Evolutionary conservation across 2,113 vertebrate genomes (phyloP).

Genomic region (Taurulus bubalis): DNA sequence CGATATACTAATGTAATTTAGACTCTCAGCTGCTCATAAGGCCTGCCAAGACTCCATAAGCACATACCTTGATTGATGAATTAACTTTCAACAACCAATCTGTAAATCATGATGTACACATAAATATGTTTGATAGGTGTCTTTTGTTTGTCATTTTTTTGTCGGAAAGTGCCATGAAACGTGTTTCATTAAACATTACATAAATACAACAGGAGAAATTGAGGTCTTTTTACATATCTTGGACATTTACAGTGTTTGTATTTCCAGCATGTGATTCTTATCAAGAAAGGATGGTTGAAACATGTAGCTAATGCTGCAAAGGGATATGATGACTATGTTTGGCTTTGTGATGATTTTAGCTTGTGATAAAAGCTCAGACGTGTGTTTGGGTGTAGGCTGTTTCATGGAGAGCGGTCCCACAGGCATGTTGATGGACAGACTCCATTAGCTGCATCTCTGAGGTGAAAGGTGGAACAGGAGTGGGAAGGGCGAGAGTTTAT

Average conservation of each 20-base stretch:
- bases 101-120: constrained; percentile 62
- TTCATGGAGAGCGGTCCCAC: constrained; percentile 63
- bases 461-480: constrained; percentile 70
- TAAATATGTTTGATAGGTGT: constrained; percentile 52
- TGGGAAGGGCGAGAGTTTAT: constrained; percentile 70
- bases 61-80: constrained; percentile 43
- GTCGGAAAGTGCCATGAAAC: constrained; percentile 67
- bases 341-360: constrained; percentile 40
- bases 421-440: constrained; percentile 68
- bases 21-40: constrained; percentile 54
- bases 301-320: constrained; percentile 47
- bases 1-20: constrained; percentile 51
- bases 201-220: constrained; percentile 65
- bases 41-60: constrained; percentile 45
- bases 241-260: constrained; percentile 73
- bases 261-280: constrained; percentile 77
- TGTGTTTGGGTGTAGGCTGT: constrained; percentile 48
- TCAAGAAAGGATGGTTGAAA: constrained; percentile 45
- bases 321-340: constrained; percentile 34
- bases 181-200: constrained; percentile 58
- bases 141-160: constrained; percentile 34
- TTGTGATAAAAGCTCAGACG: constrained; percentile 57
- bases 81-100: constrained; percentile 51
- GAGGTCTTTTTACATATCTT: constrained; percentile 65
- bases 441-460: constrained; percentile 78